These are phyloP conservation scores for Chrysolina americana DNA, from an alignment of 2,888 invertebrate genomes.

Conservation along the genomic window DNA sequence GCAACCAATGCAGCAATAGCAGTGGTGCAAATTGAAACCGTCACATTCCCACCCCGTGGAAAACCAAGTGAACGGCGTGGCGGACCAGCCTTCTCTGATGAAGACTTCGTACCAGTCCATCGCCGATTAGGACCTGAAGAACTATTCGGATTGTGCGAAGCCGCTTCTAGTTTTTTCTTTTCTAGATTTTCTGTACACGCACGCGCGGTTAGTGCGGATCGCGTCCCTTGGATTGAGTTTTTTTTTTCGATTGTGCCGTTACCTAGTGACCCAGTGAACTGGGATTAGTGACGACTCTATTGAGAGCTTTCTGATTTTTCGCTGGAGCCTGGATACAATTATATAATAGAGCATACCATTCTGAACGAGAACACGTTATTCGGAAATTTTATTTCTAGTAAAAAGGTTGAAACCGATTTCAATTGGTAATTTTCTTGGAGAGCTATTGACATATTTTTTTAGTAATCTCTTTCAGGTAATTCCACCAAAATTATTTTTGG, in stretches of 20 bases:
- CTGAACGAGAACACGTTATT: background rate
- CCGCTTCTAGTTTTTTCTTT: conserved; percentile 44
- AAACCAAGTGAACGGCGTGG: conserved; percentile 62
- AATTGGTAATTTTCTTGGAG: background rate
- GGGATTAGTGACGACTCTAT: background rate
- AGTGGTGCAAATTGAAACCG: conserved; percentile 55
- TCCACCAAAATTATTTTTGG: too few relatives aligned
- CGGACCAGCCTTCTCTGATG: conserved; percentile 57
- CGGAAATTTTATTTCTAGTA: background rate
- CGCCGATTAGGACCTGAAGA: conserved; percentile 62
- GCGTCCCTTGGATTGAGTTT: conserved; percentile 25
- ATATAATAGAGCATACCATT: background rate
- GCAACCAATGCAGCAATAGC: conserved; percentile 35
- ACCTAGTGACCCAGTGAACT: conserved; percentile 31
- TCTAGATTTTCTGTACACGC: conserved; percentile 42
- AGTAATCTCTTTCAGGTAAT: too few relatives aligned
- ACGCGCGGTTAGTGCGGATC: conserved; percentile 49
- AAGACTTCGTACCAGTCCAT: conserved; percentile 61
- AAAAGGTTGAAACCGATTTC: background rate
- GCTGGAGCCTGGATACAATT: background rate
- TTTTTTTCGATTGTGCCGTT: conserved; percentile 25
- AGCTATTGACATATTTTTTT: too few relatives aligned
- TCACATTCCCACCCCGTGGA: conserved; percentile 61
- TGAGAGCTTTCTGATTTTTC: conserved; percentile 17
- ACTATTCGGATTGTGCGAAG: conserved; percentile 52